phyloP scores from a whole-genome alignment of 2,797 vertebrate species.

The Tokudaia tokunoshimensis region DNA sequence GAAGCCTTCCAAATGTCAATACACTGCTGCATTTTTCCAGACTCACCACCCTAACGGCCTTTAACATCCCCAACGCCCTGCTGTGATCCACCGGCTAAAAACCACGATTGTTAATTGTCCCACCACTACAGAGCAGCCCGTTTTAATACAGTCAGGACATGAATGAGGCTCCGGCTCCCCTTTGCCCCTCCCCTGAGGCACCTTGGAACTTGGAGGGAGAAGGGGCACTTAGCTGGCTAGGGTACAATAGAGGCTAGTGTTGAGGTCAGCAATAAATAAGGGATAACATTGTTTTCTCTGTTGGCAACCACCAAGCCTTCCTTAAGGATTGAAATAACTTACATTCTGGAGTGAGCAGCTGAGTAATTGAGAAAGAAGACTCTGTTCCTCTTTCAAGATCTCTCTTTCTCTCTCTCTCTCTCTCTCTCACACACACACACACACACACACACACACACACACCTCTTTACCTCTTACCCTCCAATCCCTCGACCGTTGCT shows the following conservation, averaged over 20 bases:
- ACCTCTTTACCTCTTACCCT: background rate
- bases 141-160: conserved; percentile 88
- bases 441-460: conserved; percentile 20
- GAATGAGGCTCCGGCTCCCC: conserved; percentile 87
- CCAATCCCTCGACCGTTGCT: background rate
- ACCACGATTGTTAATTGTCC: conserved; percentile 89
- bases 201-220: conserved; percentile 87
- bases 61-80: conserved; percentile 60
- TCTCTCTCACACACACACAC: background rate
- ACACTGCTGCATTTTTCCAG: conserved; percentile 77
- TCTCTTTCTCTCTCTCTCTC: conserved; percentile 11
- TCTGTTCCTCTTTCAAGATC: conserved; percentile 86
- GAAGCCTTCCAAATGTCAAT: conserved; percentile 80
- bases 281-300: conserved; percentile 88
- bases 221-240: conserved; percentile 80
- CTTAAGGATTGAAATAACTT: conserved; percentile 90
- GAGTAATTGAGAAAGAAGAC: conserved; percentile 86
- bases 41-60: conserved; percentile 59
- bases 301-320: conserved; percentile 85
- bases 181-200: conserved; percentile 88
- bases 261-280: conserved; percentile 90
- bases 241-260: conserved; percentile 87
- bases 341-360: conserved; percentile 87
- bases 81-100: conserved; percentile 85
- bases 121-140: conserved; percentile 78